Evolutionary conservation across 2,797 vertebrate species (phyloP).

Genomic region (Oophaga sylvatica): DNA sequence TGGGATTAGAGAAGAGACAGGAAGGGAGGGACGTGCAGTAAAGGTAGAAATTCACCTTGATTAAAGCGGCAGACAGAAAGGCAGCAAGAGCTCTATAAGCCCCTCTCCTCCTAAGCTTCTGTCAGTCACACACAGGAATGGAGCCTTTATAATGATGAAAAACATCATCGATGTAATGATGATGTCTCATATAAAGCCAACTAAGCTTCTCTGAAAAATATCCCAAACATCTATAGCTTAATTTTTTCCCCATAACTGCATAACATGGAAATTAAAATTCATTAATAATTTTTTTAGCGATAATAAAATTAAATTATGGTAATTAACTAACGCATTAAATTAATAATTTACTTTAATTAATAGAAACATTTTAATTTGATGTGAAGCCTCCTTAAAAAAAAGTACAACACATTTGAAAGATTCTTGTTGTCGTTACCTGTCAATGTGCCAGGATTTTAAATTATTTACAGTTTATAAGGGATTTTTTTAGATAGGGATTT

Average conservation of each 20-base stretch:
- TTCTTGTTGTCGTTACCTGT: neutral
- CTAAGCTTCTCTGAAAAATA: neutral
- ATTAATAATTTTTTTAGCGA: neutral
- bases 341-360: neutral
- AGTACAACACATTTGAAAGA: neutral
- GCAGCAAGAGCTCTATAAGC: slow-evolving; percentile 21
- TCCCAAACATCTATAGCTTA: neutral
- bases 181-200: neutral
- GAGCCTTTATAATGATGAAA: slow-evolving; percentile 6
- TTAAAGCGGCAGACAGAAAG: slow-evolving; percentile 40
- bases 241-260: neutral
- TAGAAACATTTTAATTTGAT: neutral
- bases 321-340: neutral
- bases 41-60: slow-evolving; percentile 34
- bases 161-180: neutral
- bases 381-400: neutral
- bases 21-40: slow-evolving; percentile 28
- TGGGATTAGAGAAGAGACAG: slow-evolving; percentile 57
- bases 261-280: neutral
- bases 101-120: slow-evolving; percentile 22
- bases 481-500: neutral
- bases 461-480: neutral
- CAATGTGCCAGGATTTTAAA: neutral
- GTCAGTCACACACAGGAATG: slow-evolving; percentile 13
- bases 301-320: neutral